These are phyloP conservation scores for Decapterus maruadsi DNA, from an alignment of 2,797 vertebrate species.

Conservation along the genomic window DNA sequence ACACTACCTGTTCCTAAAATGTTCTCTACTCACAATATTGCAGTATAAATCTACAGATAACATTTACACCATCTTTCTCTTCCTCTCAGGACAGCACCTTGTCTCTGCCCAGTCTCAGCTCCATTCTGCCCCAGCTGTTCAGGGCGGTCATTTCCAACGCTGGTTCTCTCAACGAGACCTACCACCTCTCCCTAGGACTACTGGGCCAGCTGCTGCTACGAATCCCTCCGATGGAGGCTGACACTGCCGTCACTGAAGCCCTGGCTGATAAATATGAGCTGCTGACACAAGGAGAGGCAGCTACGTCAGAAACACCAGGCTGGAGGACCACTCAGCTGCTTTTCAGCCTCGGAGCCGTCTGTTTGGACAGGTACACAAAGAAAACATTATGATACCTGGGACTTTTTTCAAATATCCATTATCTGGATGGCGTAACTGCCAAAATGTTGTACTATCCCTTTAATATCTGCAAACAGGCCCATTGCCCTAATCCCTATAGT, in stretches of 20 bases:
- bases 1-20: background rate
- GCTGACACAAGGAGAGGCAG: constrained; percentile 85
- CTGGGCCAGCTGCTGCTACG: constrained; percentile 94
- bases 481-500: no score
- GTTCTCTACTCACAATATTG: background rate
- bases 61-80: background rate
- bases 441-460: no score
- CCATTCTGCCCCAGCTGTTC: constrained; percentile 95
- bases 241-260: constrained; percentile 91
- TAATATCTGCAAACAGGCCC: no score
- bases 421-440: background rate
- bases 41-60: background rate
- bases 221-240: constrained; percentile 91
- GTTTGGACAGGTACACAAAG: constrained; percentile 92
- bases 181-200: constrained; percentile 95
- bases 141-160: constrained; percentile 96
- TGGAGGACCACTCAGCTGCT: constrained; percentile 97
- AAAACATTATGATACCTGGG: background rate
- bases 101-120: constrained; percentile 90
- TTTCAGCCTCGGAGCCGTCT: constrained; percentile 95
- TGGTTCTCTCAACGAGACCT: constrained; percentile 97
- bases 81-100: constrained; percentile 84
- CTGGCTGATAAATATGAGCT: constrained; percentile 91
- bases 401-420: background rate
- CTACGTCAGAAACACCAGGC: constrained; percentile 84